Base-by-base conservation (phyloP, 2,888 invertebrate genomes). In the Carabus problematicus region DNA sequence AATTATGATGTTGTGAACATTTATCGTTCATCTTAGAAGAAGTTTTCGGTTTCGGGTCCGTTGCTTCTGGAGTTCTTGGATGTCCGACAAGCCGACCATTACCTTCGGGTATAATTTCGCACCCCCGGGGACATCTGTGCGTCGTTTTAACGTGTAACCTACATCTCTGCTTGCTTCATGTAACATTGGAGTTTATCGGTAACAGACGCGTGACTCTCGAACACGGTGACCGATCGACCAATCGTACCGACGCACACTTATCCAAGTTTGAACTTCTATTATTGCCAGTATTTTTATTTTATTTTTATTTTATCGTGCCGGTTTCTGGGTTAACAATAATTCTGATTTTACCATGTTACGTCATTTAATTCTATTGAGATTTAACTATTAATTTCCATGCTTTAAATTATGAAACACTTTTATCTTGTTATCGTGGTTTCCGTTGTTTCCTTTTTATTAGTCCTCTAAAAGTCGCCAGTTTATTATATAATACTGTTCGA, bases 281-380 rank as follows among this genome's bases (percentile, higher is more conserved):
- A 29, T 6, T 29, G 29, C 6, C 29, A 29, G 29, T 29, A 29
- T 29, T 29, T 29, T 47, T 47, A 49, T 66, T 40, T 56, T 41
- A 58, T 66, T 49, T 58, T 47, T 39, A 9, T 56, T 66, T 66
- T 66, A 66, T 66, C 29, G 49, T 8, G 43, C 14, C 40, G 41
- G n/a, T 64, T 64, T 55, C 45, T 43, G 16, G 45, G 29, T 14
- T 52, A 19, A 47, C 58, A 43, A 66, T 66, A 54, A 66, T 66
- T 66, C 47, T 58, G 16, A 66, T 58, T 58, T 66, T 49, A n/a
- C n/a, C n/a, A n/a, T n/a, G n/a, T n/a, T n/a, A n/a, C n/a, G n/a
- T n/a, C n/a, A n/a, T n/a, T n/a, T n/a, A n/a, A n/a, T n/a, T n/a
- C n/a, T n/a, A n/a, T n/a, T n/a, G n/a, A n/a, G n/a, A n/a, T n/a